These are phyloP conservation scores for Buphagus erythrorhynchus DNA, from an alignment of 2,797 vertebrate genomes.

Conservation along the genomic window DNA sequence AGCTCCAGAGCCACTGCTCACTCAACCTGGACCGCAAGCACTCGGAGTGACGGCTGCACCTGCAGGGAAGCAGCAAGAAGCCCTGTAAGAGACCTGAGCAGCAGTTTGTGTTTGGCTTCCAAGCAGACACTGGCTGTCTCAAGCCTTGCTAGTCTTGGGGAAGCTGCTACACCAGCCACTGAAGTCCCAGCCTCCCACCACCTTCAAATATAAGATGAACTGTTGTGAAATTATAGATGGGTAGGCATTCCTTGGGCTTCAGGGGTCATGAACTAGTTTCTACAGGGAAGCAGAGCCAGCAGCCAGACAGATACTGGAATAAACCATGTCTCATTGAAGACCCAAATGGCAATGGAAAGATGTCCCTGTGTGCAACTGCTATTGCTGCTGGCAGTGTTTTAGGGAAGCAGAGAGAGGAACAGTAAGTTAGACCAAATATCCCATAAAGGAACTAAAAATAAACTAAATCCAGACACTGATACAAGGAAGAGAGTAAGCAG, in stretches of 20 bases:
- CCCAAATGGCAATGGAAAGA: background rate
- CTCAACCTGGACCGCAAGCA: slow-evolving; percentile 81
- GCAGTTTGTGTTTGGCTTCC: background rate
- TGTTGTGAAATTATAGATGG: background rate
- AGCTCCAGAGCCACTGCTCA: slow-evolving; percentile 95
- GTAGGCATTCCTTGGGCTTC: background rate
- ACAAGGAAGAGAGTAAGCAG: background rate
- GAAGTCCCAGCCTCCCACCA: background rate
- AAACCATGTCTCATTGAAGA: background rate
- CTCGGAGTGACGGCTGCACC: slow-evolving; percentile 86
- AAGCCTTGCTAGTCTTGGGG: background rate
- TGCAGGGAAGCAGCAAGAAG: slow-evolving; percentile 49
- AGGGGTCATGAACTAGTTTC: background rate
- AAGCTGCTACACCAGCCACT: background rate
- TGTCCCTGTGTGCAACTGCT: background rate
- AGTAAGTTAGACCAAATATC: background rate
- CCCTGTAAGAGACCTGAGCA: background rate
- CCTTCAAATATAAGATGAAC: background rate
- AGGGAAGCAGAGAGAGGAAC: background rate
- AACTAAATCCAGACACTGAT: background rate
- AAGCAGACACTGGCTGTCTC: background rate
- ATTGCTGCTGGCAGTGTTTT: background rate
- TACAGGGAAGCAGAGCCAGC: background rate
- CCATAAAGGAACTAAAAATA: background rate
- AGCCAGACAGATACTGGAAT: background rate